phyloP scores from a whole-genome alignment of 1,140 invertebrate species.

The Tetranychus urticae region DNA sequence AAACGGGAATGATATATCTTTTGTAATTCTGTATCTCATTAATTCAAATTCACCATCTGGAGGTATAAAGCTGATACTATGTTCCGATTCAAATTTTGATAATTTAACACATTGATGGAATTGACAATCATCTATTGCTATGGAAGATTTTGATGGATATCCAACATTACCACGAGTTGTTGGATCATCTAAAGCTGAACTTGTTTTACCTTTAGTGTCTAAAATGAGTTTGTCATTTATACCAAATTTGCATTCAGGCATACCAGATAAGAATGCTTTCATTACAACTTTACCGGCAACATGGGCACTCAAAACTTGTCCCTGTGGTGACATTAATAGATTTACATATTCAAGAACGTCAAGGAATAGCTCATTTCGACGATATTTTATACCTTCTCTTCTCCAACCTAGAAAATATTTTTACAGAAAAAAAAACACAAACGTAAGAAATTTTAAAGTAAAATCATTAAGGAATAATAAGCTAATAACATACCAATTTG shows the following conservation, averaged over 20 bases:
- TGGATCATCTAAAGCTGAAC: constrained; percentile 40
- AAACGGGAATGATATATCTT: constrained; percentile 97
- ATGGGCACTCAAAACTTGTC: constrained; percentile 93
- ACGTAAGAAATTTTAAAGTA: neutral
- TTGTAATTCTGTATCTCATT: constrained; percentile 99
- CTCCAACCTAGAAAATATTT: constrained; percentile 53
- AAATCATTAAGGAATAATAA: neutral
- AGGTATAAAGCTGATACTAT: constrained; percentile 98
- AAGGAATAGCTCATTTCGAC: constrained; percentile 92
- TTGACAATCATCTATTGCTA: constrained; percentile 98
- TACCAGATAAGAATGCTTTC: constrained; percentile 97
- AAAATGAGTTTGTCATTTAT: constrained; percentile 99
- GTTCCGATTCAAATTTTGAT: constrained; percentile 98
- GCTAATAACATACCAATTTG: constrained; percentile 2
- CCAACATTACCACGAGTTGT: constrained; percentile 25
- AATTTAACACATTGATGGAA: constrained; percentile 95
- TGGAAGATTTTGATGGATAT: constrained; percentile 45
- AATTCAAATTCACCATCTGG: constrained; percentile 99
- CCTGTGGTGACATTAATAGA: constrained; percentile 96
- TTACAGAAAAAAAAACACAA: neutral
- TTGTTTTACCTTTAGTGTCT: constrained; percentile 73
- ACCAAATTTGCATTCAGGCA: constrained; percentile 99
- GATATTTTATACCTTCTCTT: constrained; percentile 95
- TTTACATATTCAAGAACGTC: constrained; percentile 99
- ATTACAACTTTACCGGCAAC: constrained; percentile 98